Percentiles rank a stretch among this genome's conserved stretches.
These are phyloP conservation scores for Drosophila nebulosa DNA, from an alignment of 1,140 invertebrate species.

Conservation along the genomic window DNA sequence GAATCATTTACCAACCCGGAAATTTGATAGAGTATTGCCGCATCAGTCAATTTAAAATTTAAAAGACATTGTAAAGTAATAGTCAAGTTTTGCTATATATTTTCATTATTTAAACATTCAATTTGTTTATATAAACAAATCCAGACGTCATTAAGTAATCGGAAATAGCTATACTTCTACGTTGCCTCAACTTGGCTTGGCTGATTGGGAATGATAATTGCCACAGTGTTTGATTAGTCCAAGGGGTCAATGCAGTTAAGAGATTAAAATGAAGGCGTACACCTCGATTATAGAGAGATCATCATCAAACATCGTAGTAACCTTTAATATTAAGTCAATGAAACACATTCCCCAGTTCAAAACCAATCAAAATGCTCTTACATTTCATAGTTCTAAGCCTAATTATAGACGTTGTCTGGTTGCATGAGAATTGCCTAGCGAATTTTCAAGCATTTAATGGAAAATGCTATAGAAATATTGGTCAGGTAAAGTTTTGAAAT, in stretches of 20 bases:
- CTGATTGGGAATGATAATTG: slow-evolving; percentile 3
- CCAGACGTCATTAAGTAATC: slow-evolving; percentile 33
- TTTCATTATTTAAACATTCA: slow-evolving; percentile 1
- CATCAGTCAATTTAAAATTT: not conserved
- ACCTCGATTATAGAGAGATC: not conserved
- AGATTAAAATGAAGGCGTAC: slow-evolving; percentile 1
- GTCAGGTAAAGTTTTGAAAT: not conserved
- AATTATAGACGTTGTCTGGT: not conserved
- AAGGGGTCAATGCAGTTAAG: not conserved
- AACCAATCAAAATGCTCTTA: not conserved
- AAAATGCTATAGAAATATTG: not conserved
- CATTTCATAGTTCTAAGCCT: not conserved
- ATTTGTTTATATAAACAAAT: slow-evolving; percentile 39
- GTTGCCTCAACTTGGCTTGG: not conserved
- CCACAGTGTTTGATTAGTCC: not conserved
- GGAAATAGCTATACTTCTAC: slow-evolving; percentile 34
- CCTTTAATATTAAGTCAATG: not conserved
- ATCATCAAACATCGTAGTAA: not conserved
- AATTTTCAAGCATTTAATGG: not conserved
- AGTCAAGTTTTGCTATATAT: slow-evolving; percentile 12
- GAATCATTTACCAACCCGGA: too few relatives aligned
- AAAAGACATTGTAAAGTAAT: not conserved
- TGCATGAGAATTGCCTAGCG: not conserved
- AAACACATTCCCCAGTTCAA: not conserved
- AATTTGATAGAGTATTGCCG: not conserved